These are phyloP conservation scores for Willisornis vidua DNA, from an alignment of 2,113 vertebrate species.

Conservation along the genomic window DNA sequence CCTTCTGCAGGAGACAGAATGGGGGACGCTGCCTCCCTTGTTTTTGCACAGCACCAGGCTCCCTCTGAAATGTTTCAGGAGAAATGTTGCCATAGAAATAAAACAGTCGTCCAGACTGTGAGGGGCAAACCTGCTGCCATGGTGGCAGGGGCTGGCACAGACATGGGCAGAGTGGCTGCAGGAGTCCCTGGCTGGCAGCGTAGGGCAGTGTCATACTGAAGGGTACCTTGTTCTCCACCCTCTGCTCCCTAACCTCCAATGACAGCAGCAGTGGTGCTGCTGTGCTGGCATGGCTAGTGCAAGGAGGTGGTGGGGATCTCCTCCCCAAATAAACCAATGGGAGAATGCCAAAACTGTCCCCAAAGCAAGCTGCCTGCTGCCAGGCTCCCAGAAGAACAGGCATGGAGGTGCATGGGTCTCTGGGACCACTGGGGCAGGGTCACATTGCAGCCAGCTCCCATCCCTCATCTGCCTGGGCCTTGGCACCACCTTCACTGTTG, in stretches of 20 bases:
- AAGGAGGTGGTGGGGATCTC: not conserved
- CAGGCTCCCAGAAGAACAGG: not conserved
- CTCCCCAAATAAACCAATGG: not conserved
- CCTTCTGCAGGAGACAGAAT: not conserved
- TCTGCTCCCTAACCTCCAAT: not conserved
- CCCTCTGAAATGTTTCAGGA: not conserved
- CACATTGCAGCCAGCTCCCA: accelerated
- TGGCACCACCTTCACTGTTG: not conserved
- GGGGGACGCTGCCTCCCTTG: not conserved
- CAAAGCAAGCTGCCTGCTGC: not conserved
- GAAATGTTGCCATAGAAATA: slow-evolving; percentile 66
- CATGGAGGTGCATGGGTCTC: not conserved
- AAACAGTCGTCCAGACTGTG: not conserved
- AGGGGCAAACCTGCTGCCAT: not conserved
- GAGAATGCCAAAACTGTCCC: not conserved
- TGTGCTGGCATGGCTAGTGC: accelerated
- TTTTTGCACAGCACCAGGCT: not conserved
- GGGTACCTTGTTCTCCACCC: not conserved
- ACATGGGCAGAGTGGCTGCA: accelerated
- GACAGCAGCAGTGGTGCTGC: not conserved
- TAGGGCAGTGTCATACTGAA: not conserved
- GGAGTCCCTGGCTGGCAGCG: accelerated
- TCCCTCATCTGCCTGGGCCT: not conserved
- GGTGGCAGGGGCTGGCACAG: not conserved
- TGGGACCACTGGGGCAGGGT: not conserved